Conservation (phyloP, 1,140 invertebrate genomes). For the Harpegnathos saltator region DNA sequence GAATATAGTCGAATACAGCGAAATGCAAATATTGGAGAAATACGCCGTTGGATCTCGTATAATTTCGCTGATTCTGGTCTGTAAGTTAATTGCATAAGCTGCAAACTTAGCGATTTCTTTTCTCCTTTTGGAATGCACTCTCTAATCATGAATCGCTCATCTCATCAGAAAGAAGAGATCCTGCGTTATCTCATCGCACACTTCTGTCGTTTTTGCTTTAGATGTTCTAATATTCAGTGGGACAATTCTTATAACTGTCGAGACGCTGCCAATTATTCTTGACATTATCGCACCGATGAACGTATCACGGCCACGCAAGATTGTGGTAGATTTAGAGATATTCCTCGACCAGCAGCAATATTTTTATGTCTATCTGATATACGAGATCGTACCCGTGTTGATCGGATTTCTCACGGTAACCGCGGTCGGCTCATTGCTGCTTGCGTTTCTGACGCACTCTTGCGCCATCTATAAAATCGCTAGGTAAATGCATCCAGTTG, state of each 20-base stretch:
- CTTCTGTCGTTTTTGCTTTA: neutral
- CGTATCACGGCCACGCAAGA: conserved; percentile 15
- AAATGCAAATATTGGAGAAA: conserved; percentile 32
- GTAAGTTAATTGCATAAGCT: conserved; percentile 18
- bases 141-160: neutral
- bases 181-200: neutral
- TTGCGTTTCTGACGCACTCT: conserved; percentile 60
- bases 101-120: neutral
- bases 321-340: neutral
- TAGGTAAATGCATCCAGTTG: conserved; percentile 48
- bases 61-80: neutral
- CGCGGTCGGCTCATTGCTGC: conserved; percentile 57
- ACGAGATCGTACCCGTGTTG: neutral
- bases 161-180: no score
- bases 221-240: neutral
- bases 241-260: neutral
- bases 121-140: neutral
- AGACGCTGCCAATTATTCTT: conserved; percentile 18
- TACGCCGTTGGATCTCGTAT: neutral
- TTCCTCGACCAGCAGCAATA: conserved; percentile 30
- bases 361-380: conserved; percentile 55
- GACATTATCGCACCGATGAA: conserved; percentile 29
- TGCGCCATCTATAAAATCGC: conserved; percentile 66
- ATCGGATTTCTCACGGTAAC: conserved; percentile 43
- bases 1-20: conserved; percentile 5